Evolutionary conservation across 2,888 invertebrate species (phyloP).

Genomic region (Brachyptera risi): DNA sequence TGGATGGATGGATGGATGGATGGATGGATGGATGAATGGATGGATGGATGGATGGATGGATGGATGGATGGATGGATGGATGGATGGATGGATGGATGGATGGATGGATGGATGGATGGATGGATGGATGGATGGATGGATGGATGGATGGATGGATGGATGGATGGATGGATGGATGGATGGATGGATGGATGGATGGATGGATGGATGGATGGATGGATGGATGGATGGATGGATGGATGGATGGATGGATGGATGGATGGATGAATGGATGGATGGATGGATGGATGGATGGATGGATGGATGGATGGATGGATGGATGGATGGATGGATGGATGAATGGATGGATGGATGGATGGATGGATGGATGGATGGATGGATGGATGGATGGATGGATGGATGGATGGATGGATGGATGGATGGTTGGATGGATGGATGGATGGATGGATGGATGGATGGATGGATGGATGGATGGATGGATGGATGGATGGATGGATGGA

Average conservation of each 20-base stretch:
- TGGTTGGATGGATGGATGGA: background rate
- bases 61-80: background rate
- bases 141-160: background rate
- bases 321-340: too few species aligned
- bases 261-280: too few species aligned
- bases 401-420: background rate
- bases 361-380: background rate
- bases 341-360: background rate
- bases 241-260: background rate
- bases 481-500: background rate
- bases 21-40: too few species aligned
- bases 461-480: background rate
- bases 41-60: background rate
- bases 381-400: background rate
- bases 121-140: background rate
- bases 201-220: background rate
- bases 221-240: background rate
- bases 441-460: background rate
- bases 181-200: background rate
- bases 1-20: background rate
- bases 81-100: background rate
- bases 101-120: background rate
- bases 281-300: too few species aligned
- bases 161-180: background rate
- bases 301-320: too few species aligned